A percentile compares a stretch with the other conserved stretches of the same genome.
phyloP scores from a whole-genome alignment of 2,888 invertebrate genomes.

The Lamellibrachia satsuma region DNA sequence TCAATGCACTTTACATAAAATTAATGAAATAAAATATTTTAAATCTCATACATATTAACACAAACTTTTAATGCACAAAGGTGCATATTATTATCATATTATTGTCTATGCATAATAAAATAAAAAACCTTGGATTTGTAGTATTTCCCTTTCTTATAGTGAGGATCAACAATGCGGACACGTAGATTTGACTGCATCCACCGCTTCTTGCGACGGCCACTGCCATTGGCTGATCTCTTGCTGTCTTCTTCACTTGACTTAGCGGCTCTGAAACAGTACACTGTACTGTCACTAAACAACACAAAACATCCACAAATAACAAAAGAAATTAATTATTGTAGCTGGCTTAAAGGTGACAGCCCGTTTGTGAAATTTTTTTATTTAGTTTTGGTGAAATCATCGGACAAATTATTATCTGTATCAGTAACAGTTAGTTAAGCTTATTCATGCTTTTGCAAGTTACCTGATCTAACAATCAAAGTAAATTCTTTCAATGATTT shows the following conservation, averaged over 20 bases:
- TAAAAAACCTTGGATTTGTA: constrained; percentile 52
- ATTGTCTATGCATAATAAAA: background rate
- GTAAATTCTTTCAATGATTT: too few relatives aligned
- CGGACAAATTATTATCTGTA: too few relatives aligned
- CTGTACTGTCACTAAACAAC: too few relatives aligned
- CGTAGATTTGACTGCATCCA: constrained; percentile 64
- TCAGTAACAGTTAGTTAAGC: too few relatives aligned
- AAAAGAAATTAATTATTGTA: too few relatives aligned
- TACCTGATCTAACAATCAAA: too few relatives aligned
- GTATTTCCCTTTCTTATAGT: constrained; percentile 61
- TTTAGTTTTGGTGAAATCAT: too few relatives aligned
- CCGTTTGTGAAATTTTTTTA: too few relatives aligned
- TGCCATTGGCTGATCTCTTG: background rate
- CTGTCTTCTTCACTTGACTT: background rate
- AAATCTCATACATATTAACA: background rate
- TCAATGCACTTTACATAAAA: background rate
- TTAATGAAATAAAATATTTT: background rate
- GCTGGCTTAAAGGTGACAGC: too few relatives aligned
- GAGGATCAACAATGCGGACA: constrained; percentile 63
- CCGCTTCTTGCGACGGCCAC: background rate
- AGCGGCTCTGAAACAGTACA: background rate
- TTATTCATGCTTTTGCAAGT: too few relatives aligned
- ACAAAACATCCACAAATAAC: background rate
- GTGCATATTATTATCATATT: background rate
- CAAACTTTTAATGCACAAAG: background rate